These are phyloP conservation scores for Penaeus monodon DNA, from an alignment of 2,888 invertebrate genomes.

Conservation along the genomic window DNA sequence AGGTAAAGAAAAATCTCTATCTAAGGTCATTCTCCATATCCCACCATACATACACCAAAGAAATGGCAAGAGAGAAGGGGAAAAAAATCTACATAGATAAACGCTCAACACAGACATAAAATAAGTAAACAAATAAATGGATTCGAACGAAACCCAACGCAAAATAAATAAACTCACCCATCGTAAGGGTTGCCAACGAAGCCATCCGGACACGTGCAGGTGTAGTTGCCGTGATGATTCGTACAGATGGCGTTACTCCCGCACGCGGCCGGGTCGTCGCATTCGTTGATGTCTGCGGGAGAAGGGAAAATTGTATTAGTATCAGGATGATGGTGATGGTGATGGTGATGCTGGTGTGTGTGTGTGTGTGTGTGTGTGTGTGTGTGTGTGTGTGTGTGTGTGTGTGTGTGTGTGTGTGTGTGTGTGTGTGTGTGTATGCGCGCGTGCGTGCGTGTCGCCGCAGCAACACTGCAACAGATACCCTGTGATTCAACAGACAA, in stretches of 20 bases:
- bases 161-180: slow-evolving; percentile 72
- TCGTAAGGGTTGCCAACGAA: slow-evolving; percentile 86
- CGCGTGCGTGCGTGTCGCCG: not conserved
- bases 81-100: too few relatives aligned
- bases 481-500: too few relatives aligned
- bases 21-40: too few relatives aligned
- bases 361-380: not conserved
- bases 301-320: not conserved
- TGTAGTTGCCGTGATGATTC: slow-evolving; percentile 88
- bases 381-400: slow-evolving; percentile 21
- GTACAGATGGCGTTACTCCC: slow-evolving; percentile 85
- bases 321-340: not conserved
- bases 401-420: not conserved
- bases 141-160: too few relatives aligned
- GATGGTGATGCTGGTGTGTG: not conserved
- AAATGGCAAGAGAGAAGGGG: too few relatives aligned
- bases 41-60: too few relatives aligned
- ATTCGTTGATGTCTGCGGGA: slow-evolving; percentile 87
- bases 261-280: slow-evolving; percentile 83
- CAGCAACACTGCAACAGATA: too few relatives aligned
- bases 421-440: not conserved
- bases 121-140: too few relatives aligned
- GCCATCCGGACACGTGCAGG: slow-evolving; percentile 86
- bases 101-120: too few relatives aligned
- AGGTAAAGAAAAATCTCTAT: too few relatives aligned